Evolutionary conservation across 2,888 invertebrate species (phyloP).

Genomic region (Clusia tigrina): DNA sequence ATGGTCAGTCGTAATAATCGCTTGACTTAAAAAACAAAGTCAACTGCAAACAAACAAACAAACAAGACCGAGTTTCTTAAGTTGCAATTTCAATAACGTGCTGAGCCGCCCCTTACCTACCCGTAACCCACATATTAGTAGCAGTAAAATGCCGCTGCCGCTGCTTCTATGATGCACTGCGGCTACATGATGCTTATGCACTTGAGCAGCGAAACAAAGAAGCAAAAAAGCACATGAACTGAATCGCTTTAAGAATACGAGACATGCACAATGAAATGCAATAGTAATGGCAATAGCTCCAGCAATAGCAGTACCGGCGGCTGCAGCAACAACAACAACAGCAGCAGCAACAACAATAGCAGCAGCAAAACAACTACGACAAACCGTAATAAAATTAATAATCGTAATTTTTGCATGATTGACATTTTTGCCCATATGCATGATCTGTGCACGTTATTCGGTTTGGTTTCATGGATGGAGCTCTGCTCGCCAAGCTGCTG

Average conservation of each 20-base stretch:
- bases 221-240: conserved; percentile 20
- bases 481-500: background rate
- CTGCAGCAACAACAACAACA: conserved; percentile 15
- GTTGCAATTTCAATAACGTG: conserved; percentile 50
- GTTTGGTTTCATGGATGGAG: background rate
- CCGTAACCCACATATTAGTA: conserved; percentile 47
- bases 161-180: conserved; percentile 29
- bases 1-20: background rate
- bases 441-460: conserved; percentile 37
- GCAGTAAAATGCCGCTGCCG: conserved; percentile 45
- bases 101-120: too few relatives aligned
- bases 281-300: background rate
- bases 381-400: conserved; percentile 38
- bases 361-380: conserved; percentile 14
- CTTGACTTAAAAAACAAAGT: background rate
- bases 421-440: conserved; percentile 51
- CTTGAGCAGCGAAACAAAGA: conserved; percentile 40
- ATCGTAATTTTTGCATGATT: conserved; percentile 54
- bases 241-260: background rate
- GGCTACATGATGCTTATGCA: conserved; percentile 41
- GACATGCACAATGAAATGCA: background rate
- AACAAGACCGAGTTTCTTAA: conserved; percentile 38
- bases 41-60: conserved; percentile 24
- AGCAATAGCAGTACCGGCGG: conserved; percentile 18
- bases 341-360: conserved; percentile 12